Evolutionary conservation across 1,140 invertebrate species (phyloP), one percentile per base, ranked within the genome.

Genomic region (Mesaphorura yosii): DNA sequence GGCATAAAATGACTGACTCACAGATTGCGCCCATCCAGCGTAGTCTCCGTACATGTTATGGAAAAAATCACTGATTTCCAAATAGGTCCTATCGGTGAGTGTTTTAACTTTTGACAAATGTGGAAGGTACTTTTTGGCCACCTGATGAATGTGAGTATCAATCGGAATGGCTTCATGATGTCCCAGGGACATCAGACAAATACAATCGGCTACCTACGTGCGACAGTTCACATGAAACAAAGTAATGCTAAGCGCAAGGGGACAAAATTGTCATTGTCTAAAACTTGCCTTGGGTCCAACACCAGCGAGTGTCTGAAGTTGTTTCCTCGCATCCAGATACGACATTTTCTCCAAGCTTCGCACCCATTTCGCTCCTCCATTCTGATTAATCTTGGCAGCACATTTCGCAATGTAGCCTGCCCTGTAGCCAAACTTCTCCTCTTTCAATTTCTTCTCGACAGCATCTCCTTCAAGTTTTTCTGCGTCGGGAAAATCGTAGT

Each of bases 101-200:
- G 78, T 81, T 68, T 93, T 94, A 44, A 79, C 75, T 20, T 76
- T 76, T 27, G 74, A 71, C 26, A 95, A 72, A 67, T 87, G 79
- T 1, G 86, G 86, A 49, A 90, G 68, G 65, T 97, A 97, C 53
- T 78, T 70, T 26, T 78, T 72, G 3, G 88, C 90, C 49, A 98
- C 83, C 74, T 96, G 86, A 71, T 84, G 92, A 19, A 98, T 88
- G 70, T 98, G 94, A 1, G 91, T 96, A 68, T 98, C 95, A 1
- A 98, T 85, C 14, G 94, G 94, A 51, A 98, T 80, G 0, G 90
- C 82, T 66, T 84, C 77, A 40, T 89, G 67, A 67, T 97, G 86
- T 44, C 84, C 83, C 54, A 98, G 69, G 1, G 91, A 92, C 93
- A 98, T 98, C 3, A 98, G 74, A 70, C 89, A 94, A 63, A 98